Percentiles rank a stretch among this genome's conserved stretches.
These are phyloP conservation scores for Salvelinus namaycush DNA, from an alignment of 2,113 vertebrate species.

Conservation along the genomic window DNA sequence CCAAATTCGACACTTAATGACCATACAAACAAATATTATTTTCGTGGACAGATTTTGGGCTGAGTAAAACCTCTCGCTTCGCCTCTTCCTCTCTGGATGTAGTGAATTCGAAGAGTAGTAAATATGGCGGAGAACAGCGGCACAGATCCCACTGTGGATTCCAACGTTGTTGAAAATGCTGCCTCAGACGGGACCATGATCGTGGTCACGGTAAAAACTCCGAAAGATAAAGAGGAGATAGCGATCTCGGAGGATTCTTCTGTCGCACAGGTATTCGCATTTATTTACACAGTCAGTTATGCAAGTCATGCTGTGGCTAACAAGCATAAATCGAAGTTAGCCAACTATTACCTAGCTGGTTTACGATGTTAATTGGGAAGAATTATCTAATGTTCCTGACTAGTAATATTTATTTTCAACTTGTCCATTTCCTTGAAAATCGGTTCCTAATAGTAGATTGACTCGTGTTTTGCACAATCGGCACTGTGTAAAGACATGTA, in stretches of 20 bases:
- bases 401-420: too few species aligned
- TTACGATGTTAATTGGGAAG: background rate
- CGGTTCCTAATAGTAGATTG: too few species aligned
- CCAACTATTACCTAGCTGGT: background rate
- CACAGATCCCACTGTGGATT: constrained; percentile 60
- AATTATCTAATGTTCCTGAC: background rate
- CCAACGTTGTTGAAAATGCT: constrained; percentile 55
- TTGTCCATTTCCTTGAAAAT: too few species aligned
- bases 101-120: constrained; percentile 56
- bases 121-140: constrained; percentile 74
- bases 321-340: constrained; percentile 12
- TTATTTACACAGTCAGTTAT: constrained; percentile 4
- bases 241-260: constrained; percentile 58
- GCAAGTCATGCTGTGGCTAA: constrained; percentile 13
- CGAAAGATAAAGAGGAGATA: constrained; percentile 74
- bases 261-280: constrained; percentile 51
- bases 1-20: too few species aligned
- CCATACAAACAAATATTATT: too few species aligned
- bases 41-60: too few species aligned
- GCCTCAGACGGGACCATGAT: constrained; percentile 76
- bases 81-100: constrained; percentile 33
- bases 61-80: too few species aligned
- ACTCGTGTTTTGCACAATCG: too few species aligned
- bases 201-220: constrained; percentile 76
- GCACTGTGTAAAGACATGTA: too few species aligned